phyloP scores from a whole-genome alignment of 2,797 vertebrate genomes.

The Enteromius argenteus region DNA sequence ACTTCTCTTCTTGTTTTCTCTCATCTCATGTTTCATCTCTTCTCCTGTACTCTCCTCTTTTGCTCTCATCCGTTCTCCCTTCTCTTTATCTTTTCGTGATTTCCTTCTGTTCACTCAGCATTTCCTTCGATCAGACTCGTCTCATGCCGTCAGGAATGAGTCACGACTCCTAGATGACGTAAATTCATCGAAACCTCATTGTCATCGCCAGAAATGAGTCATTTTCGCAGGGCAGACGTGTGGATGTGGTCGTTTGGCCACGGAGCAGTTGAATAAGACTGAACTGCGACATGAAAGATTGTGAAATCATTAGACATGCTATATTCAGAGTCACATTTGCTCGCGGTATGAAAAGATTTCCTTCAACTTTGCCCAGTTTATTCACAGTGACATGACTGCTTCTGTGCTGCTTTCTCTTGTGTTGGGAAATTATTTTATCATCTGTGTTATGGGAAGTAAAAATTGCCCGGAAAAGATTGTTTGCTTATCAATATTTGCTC shows the following conservation, averaged over 20 bases:
- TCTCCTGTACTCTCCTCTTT: background rate
- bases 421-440: background rate
- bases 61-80: background rate
- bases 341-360: background rate
- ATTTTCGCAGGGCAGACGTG: background rate
- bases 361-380: background rate
- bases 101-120: background rate
- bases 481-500: background rate
- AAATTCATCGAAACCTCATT: background rate
- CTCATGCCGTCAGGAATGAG: constrained; percentile 25
- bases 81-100: background rate
- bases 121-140: background rate
- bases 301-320: constrained; percentile 14
- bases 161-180: constrained; percentile 1
- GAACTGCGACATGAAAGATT: background rate
- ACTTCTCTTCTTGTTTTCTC: background rate
- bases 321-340: background rate
- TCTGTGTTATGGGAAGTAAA: background rate
- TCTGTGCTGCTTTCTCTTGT: background rate
- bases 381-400: background rate
- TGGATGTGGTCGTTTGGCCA: background rate
- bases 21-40: background rate
- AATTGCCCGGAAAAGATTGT: background rate
- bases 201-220: constrained; percentile 11
- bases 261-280: background rate